These are phyloP conservation scores for Tanytarsus gracilentus DNA, from an alignment of 2,888 invertebrate species.

Conservation along the genomic window DNA sequence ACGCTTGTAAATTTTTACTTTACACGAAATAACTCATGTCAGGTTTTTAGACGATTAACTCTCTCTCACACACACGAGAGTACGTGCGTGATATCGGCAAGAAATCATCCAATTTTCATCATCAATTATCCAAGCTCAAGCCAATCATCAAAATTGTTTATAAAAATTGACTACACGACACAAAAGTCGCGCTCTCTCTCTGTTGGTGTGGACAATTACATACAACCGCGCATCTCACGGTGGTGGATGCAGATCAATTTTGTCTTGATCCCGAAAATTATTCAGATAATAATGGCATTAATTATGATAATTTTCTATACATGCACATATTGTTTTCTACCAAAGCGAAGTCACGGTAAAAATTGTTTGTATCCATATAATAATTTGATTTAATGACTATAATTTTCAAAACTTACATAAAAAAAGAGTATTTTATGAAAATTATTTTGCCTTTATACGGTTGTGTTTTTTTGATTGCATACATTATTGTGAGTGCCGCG, in stretches of 20 bases:
- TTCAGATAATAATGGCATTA: slow-evolving; percentile 21
- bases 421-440: slow-evolving; percentile 8
- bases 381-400: slow-evolving; percentile 2
- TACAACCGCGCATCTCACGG: not conserved
- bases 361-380: too few species aligned
- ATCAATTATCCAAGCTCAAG: not conserved
- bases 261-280: slow-evolving; percentile 27
- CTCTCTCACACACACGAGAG: too few species aligned
- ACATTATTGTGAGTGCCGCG: too few species aligned
- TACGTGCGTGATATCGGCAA: slow-evolving; percentile 9
- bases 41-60: not conserved
- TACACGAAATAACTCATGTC: too few species aligned
- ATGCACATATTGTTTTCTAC: slow-evolving; percentile 11
- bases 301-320: slow-evolving; percentile 26
- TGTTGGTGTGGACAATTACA: slow-evolving; percentile 20
- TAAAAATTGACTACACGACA: slow-evolving; percentile 10
- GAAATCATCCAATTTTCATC: not conserved
- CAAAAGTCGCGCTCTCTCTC: not conserved
- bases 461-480: too few species aligned
- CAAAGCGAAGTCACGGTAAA: too few species aligned
- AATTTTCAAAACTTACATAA: slow-evolving; percentile 12
- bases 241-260: slow-evolving; percentile 20
- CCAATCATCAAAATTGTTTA: slow-evolving; percentile 13
- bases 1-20: too few species aligned
- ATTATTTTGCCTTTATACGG: too few species aligned